These are phyloP conservation scores for Psephotus haematonotus DNA, from an alignment of 2,113 vertebrate genomes.

Conservation along the genomic window DNA sequence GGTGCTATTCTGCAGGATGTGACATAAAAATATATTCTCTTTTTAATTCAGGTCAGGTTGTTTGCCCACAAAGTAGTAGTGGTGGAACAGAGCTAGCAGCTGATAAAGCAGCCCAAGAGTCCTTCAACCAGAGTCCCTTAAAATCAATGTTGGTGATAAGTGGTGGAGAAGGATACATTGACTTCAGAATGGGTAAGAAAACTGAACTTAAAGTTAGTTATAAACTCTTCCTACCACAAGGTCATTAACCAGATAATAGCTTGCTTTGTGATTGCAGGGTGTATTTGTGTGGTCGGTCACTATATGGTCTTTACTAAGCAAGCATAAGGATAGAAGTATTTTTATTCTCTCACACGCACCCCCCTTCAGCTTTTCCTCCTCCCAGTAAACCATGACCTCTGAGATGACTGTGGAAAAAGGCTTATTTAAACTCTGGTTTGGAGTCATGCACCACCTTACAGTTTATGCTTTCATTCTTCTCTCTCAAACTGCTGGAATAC, in stretches of 20 bases:
- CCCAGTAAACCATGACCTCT: neutral
- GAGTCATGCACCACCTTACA: neutral
- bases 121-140: conserved; percentile 73
- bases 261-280: neutral
- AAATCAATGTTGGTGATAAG: conserved; percentile 95
- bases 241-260: neutral
- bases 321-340: neutral
- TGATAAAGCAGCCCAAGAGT: conserved; percentile 79
- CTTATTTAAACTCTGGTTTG: neutral
- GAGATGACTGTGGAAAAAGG: neutral
- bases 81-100: conserved; percentile 70
- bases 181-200: conserved; percentile 97
- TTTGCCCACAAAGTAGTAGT: conserved; percentile 73
- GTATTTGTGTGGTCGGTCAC: neutral
- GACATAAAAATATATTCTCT: neutral
- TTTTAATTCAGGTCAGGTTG: conserved; percentile 83
- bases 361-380: neutral
- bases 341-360: neutral
- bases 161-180: conserved; percentile 98
- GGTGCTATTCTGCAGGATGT: neutral
- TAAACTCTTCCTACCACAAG: neutral
- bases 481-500: neutral
- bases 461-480: neutral
- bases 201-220: neutral
- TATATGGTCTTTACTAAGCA: neutral